phyloP scores from a whole-genome alignment of 2,888 invertebrate genomes.

The Nesidiocoris tenuis region DNA sequence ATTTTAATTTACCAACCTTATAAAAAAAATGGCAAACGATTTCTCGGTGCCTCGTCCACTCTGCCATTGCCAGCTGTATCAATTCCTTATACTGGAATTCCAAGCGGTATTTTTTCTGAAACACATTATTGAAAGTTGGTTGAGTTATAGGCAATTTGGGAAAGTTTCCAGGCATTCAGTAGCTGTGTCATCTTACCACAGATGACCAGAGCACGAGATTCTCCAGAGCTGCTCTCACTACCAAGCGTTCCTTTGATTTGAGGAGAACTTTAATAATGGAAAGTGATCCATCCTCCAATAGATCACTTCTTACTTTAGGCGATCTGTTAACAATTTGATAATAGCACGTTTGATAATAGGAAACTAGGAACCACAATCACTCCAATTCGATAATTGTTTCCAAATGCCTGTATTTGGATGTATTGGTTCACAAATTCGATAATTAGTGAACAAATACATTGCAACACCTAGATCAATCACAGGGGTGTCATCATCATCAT shows the following conservation, averaged over 20 bases:
- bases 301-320: not conserved
- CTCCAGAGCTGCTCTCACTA: conserved; percentile 6
- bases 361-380: too few species aligned
- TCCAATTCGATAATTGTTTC: too few species aligned
- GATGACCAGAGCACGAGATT: conserved; percentile 6
- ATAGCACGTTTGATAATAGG: too few species aligned
- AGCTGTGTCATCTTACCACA: conserved; percentile 7
- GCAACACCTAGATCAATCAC: too few species aligned
- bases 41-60: conserved; percentile 10
- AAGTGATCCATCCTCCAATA: not conserved
- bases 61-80: not conserved
- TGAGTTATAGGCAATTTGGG: not conserved
- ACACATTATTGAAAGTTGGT: not conserved
- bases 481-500: too few species aligned
- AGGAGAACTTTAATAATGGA: conserved; percentile 1
- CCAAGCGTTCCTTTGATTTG: not conserved
- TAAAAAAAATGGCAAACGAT: not conserved
- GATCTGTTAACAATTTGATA: conserved; percentile 12
- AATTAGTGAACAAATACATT: too few species aligned
- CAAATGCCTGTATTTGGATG: too few species aligned
- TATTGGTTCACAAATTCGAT: too few species aligned
- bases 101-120: conserved; percentile 6
- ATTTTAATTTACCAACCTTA: conserved; percentile 18
- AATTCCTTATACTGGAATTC: not conserved
- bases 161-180: too few species aligned